A percentile compares a stretch with the other conserved stretches of the same genome.
These are phyloP conservation scores for Thera britannica DNA, from an alignment of 2,888 invertebrate species.

Conservation along the genomic window DNA sequence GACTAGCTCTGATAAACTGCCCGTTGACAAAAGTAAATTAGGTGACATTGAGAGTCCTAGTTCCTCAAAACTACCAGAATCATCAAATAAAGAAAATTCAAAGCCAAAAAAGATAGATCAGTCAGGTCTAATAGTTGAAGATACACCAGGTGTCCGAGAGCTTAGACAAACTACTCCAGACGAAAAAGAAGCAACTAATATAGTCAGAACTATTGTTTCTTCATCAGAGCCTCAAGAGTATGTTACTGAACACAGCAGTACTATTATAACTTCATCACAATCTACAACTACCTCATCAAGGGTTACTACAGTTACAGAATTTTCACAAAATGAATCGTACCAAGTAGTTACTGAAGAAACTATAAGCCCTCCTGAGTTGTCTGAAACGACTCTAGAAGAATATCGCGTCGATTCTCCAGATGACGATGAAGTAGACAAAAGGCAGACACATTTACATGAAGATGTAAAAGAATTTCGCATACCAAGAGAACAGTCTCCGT, in stretches of 20 bases:
- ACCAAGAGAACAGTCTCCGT: slow-evolving; percentile 15
- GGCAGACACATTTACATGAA: slow-evolving; percentile 12
- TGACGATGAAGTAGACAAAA: slow-evolving; percentile 53
- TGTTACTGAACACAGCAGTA: slow-evolving; percentile 63
- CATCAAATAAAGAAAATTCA: slow-evolving; percentile 1
- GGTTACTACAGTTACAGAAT: slow-evolving; percentile 64
- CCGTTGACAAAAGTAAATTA: neutral
- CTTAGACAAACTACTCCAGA: slow-evolving; percentile 51
- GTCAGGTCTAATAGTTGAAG: slow-evolving; percentile 10
- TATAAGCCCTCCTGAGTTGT: slow-evolving; percentile 44
- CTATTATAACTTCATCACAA: slow-evolving; percentile 50
- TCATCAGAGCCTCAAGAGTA: slow-evolving; percentile 59
- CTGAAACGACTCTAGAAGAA: slow-evolving; percentile 49
- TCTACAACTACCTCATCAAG: slow-evolving; percentile 58
- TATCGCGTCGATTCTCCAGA: slow-evolving; percentile 55
- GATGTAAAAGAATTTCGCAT: slow-evolving; percentile 16
- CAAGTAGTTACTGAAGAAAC: slow-evolving; percentile 58
- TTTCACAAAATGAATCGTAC: slow-evolving; percentile 66
- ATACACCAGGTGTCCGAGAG: slow-evolving; percentile 43
- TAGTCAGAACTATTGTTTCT: slow-evolving; percentile 56
- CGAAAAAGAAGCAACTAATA: slow-evolving; percentile 57
- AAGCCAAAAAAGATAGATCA: slow-evolving; percentile 15
- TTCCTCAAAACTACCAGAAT: slow-evolving; percentile 10
- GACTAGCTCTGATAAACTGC: slow-evolving; percentile 4
- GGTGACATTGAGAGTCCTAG: slow-evolving; percentile 11